Conservation (phyloP, 37 sponge, comb jelly and placozoan genomes). For the Eunapius fragilis region DNA sequence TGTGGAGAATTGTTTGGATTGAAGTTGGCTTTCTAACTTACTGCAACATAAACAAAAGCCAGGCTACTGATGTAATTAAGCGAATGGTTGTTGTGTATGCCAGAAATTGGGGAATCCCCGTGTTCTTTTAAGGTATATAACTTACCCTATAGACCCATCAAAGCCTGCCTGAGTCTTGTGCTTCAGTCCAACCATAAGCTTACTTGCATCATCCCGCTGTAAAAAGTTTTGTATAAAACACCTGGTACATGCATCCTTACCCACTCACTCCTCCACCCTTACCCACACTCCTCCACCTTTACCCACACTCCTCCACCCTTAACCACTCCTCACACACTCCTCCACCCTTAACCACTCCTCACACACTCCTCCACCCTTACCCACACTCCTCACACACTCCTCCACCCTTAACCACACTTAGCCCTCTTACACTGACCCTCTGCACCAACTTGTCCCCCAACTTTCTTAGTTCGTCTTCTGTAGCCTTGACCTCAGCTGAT, state of each 20-base stretch:
- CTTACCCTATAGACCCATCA: conserved; percentile 40
- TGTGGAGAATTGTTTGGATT: background rate
- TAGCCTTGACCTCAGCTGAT: background rate
- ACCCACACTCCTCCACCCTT: too few relatives aligned
- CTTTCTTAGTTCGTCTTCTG: conserved; percentile 17
- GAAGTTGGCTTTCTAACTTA: conserved; percentile 22
- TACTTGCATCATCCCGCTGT: conserved; percentile 34
- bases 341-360: too few relatives aligned
- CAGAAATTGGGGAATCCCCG: background rate
- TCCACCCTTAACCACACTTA: background rate
- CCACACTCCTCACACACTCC: background rate
- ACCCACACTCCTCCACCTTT: background rate
- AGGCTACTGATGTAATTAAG: too few relatives aligned
- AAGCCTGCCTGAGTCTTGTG: conserved; percentile 36
- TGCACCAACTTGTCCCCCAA: conserved; percentile 10
- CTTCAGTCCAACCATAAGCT: conserved; percentile 36
- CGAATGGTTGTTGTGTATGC: background rate
- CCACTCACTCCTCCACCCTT: background rate
- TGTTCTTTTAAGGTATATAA: background rate
- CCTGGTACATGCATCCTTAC: background rate
- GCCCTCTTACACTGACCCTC: conserved; percentile 17
- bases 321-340: background rate
- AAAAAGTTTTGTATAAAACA: too few relatives aligned
- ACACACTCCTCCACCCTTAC: background rate
- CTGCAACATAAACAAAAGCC: conserved; percentile 4